Evolutionary conservation across 1,140 invertebrate species (phyloP), one percentile per base, ranked within the genome.

Genomic region (Carposina sasakii): DNA sequence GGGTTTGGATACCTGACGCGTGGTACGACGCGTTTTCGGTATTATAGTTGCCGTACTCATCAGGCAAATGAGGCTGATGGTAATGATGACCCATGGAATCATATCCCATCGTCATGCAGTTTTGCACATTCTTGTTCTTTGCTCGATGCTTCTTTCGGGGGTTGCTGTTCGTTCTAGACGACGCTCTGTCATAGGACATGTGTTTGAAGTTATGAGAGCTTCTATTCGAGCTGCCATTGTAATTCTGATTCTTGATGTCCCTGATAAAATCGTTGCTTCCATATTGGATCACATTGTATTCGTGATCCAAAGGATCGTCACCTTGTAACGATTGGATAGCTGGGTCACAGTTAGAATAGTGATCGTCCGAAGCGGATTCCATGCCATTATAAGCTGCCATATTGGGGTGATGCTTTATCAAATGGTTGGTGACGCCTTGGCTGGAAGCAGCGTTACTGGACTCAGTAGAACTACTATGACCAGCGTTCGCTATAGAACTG

Each of bases 261-360:
- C 85, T 52, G 13, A 85, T 76, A 48, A 86, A 86, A 39, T 85
- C 83, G 53, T 81, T 85, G 49, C 78, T 85, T 23, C 76, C 82
- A 48, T 86, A 86, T 56, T 85, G 83, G 24, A 86, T 86, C 10
- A 85, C 83, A 46, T 86, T 86, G 43, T 86, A 86, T 51, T 86
- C 85, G 56, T 86, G 85, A 52, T 85, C 85, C 19, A 86, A 64
- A 0, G 81, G 68, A 54, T 86, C 82, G 34, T 81, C 79, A 1
- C 77, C 85, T 61, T 86, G 83, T 21, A 86, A 53, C 9, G 81
- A 84, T 40, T 86, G 85, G 33, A 86, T 81, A 0, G 78, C 76
- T 10, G 82, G 85, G 52, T 86, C 85, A 47, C 85, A 86, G 46
- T 86, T 86, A 0, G 85, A 86, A 43, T 86, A 86, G 46, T 86